Percentiles rank a stretch among this genome's conserved stretches.
Evolutionary conservation across 1,140 invertebrate genomes (phyloP).

Genomic region (Magallana gigas): DNA sequence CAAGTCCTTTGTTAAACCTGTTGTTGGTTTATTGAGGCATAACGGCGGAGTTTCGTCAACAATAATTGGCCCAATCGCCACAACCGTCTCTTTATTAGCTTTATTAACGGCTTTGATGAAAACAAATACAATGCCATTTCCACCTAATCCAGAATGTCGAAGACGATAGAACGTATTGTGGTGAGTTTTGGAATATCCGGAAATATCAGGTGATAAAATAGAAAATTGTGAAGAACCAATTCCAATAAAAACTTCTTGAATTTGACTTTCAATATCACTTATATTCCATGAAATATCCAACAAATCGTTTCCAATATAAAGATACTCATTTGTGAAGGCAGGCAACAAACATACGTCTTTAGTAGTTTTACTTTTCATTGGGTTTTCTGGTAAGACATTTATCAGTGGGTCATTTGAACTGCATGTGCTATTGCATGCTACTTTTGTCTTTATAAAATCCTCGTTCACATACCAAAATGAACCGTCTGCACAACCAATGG

Average conservation of each 20-base stretch:
- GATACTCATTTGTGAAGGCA: background rate
- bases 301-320: slow-evolving; percentile 32
- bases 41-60: slow-evolving; percentile 61
- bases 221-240: slow-evolving; percentile 8
- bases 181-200: slow-evolving; percentile 51
- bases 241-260: slow-evolving; percentile 47
- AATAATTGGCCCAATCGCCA: slow-evolving; percentile 58
- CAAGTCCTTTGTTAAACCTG: background rate
- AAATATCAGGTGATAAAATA: slow-evolving; percentile 40
- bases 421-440: slow-evolving; percentile 7
- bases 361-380: background rate
- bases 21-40: slow-evolving; percentile 13
- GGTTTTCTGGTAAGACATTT: background rate
- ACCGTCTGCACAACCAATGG: slow-evolving; percentile 52
- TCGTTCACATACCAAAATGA: slow-evolving; percentile 55
- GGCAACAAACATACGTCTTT: background rate
- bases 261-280: slow-evolving; percentile 43
- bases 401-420: background rate
- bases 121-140: slow-evolving; percentile 47
- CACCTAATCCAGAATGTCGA: slow-evolving; percentile 51
- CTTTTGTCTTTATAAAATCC: slow-evolving; percentile 47
- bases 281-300: slow-evolving; percentile 43
- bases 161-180: slow-evolving; percentile 48
- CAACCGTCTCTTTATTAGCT: slow-evolving; percentile 44
- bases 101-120: slow-evolving; percentile 60